Evolutionary conservation across 2,888 invertebrate species (phyloP), one percentile per base, ranked within the genome.

Genomic region (Dolichopus griseipennis): DNA sequence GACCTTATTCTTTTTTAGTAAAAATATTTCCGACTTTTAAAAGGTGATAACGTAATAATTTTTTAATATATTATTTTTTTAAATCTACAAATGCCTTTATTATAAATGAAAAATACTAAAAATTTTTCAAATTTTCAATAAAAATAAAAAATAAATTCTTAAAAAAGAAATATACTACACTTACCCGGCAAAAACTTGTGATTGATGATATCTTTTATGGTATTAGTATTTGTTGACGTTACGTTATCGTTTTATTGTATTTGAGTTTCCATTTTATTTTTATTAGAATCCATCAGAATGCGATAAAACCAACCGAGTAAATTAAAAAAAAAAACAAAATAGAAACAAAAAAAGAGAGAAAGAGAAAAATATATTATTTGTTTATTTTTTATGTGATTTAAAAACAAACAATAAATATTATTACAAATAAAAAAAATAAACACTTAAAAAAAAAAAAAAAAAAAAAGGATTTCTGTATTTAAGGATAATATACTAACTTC

Each of bases 151-250:
- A 27, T 33, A 22, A 61, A 10, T 21, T n/a, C 9, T 66, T 41
- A 8, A 15, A 52, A 8, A 15, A 52, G 2, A 27, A 27, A 27
- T 27, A 4, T 33, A 66, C 18, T 3, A 21, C 61, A 70, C 90
- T 88, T 82, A 92, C 92, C 86, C 90, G 85, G 82, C 92, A 94
- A 80, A 93, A 93, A 78, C 92, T 92, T 72, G 92, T 93, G 71
- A 91, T 90, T 72, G 91, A 87, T 65, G 93, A 92, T 76, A 94
- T 92, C 91, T 92, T 87, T 71, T 87, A 88, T 80, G 61, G 3
- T 66, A 15, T 52, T 52, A n/a, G 52, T 52, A 15, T 18, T n/a
- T 52, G 52, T 52, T 52, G 18, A 12, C 8, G 12, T 37, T 37
- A 7, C 12, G 37, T 27, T 27, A 37, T 4, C 2, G n/a, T 6